phyloP scores from a whole-genome alignment of 2,888 invertebrate genomes.

The Ichneumoninae sp. region DNA sequence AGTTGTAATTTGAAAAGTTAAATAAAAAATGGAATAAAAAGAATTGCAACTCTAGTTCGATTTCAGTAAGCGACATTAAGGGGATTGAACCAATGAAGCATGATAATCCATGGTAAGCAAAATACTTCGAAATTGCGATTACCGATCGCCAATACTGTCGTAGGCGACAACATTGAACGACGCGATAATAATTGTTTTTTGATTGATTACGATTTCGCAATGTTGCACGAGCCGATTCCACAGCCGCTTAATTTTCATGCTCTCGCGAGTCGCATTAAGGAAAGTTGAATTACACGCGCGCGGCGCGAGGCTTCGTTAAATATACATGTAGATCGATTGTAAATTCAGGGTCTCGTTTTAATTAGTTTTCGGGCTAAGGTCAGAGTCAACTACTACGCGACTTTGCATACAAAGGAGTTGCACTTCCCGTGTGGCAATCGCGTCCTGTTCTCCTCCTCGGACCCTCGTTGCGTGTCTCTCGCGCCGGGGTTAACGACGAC shows the following conservation, averaged over 20 bases:
- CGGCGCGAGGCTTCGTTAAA: neutral
- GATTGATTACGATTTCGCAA: conserved; percentile 12
- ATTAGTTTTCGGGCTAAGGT: conserved; percentile 71
- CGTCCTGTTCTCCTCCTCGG: conserved; percentile 54
- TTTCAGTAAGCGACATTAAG: neutral
- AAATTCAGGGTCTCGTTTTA: conserved; percentile 64
- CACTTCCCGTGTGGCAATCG: conserved; percentile 64
- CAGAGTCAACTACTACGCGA: conserved; percentile 69
- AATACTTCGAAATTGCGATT: neutral
- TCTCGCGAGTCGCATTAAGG: conserved; percentile 29
- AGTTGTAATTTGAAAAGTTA: neutral
- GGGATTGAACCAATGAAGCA: neutral
- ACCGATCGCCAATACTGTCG: neutral
- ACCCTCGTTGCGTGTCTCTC: conserved; percentile 16
- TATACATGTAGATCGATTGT: conserved; percentile 31
- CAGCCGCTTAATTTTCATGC: conserved; percentile 29
- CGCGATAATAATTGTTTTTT: conserved; percentile 19
- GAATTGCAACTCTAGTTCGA: neutral
- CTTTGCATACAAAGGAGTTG: conserved; percentile 70
- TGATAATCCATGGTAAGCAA: neutral
- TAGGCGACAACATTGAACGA: neutral
- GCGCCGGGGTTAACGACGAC: conserved; percentile 17
- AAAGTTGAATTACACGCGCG: conserved; percentile 43
- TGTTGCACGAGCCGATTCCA: conserved; percentile 2
- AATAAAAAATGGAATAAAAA: neutral